Evolutionary conservation across 2,797 vertebrate species (phyloP), one percentile per base, ranked within the genome.

Genomic region (Galago senegalensis): DNA sequence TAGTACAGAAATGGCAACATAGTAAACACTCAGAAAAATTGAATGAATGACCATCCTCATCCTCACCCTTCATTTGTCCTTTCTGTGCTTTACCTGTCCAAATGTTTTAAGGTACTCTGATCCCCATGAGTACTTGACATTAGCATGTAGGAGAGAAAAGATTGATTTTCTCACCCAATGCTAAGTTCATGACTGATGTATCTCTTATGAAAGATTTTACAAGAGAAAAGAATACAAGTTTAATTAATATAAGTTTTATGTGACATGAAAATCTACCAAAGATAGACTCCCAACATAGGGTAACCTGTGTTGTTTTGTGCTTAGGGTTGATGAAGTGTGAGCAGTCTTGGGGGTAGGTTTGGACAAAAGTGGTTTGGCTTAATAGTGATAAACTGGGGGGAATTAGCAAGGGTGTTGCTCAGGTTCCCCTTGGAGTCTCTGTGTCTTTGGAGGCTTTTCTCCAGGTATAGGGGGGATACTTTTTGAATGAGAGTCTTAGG

Each of bases 1-100:
- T 87, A 87, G 7, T 81, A 29, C 1, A 87, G 63, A 94, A 94
- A 72, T 56, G 58, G 58, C 73, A 56, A 79, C 16, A 34, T 91
- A 84, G 65, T 76, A 70, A 75, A 37, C 43, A 61, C 70, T 92
- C 21, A 58, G 0, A 93, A 70, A 31, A 82, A 81, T 31, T 65
- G 17, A 89, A 29, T 87, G 86, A 58, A 53, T 80, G 20, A 43
- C 70, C 11, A 18, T 56, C 40, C 40, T 40, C 13, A 70, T 79
- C 56, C 56, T 25, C 13, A 17, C 43, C 13, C 61, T 82, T 87
- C 56, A 31, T 5, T 1, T 67, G 60, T 11, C 8, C 0, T 88
- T 73, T 85, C 75, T 91, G 17, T 91, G 49, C 49, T 92, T 86
- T 86, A 29, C 31, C 16, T 93, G 23, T 63, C 40, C 21, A 58